These are phyloP conservation scores for Athene noctua DNA, from an alignment of 2,113 vertebrate genomes.

Conservation along the genomic window DNA sequence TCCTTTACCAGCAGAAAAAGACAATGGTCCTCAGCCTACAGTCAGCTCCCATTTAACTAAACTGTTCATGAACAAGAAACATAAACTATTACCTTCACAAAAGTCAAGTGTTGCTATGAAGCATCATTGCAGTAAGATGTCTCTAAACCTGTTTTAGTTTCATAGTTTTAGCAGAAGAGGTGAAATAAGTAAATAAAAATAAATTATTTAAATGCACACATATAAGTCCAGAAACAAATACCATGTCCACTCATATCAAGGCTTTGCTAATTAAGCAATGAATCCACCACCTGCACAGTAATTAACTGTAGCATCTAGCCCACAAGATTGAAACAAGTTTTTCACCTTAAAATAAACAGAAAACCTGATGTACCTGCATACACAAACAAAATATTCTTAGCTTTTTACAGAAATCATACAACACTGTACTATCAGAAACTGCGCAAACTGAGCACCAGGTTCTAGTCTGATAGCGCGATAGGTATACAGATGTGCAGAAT, in stretches of 20 bases:
- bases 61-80: not conserved
- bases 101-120: too few species aligned
- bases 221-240: not conserved
- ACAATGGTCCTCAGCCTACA: not conserved
- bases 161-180: not conserved
- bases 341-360: not conserved
- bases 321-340: not conserved
- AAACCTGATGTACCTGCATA: not conserved
- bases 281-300: not conserved
- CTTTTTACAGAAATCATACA: not conserved
- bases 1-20: not conserved
- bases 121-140: not conserved
- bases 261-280: not conserved
- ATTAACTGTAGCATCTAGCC: not conserved
- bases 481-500: not conserved
- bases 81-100: not conserved
- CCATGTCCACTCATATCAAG: not conserved
- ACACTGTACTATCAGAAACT: not conserved
- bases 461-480: not conserved
- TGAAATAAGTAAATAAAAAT: not conserved
- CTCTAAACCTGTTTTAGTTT: not conserved
- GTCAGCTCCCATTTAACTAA: not conserved
- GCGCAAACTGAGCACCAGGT: not conserved
- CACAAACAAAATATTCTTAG: not conserved
- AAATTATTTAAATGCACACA: not conserved